A percentile compares a stretch with the other conserved stretches of the same genome.
These are phyloP conservation scores for Resseliella maxima DNA, from an alignment of 2,888 invertebrate species.

Conservation along the genomic window DNA sequence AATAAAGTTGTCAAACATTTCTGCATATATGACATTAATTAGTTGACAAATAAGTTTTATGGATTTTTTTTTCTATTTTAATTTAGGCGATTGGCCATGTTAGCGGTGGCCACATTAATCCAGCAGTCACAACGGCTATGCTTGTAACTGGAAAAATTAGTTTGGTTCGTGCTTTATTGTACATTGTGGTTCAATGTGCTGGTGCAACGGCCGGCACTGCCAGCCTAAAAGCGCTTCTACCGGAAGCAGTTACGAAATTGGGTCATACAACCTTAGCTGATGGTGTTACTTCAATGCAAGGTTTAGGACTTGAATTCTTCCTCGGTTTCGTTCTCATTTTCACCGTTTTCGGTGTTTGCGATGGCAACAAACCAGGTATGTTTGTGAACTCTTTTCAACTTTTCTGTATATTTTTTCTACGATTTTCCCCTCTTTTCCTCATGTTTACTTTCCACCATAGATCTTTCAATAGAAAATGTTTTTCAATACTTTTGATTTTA, in stretches of 20 bases:
- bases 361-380: constrained; percentile 65
- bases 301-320: constrained; percentile 90
- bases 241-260: constrained; percentile 71
- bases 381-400: too few relatives aligned
- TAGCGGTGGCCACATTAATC: constrained; percentile 92
- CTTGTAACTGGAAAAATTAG: constrained; percentile 83
- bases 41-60: background rate
- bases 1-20: background rate
- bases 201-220: constrained; percentile 86
- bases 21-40: background rate
- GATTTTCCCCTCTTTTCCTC: too few relatives aligned
- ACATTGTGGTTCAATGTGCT: constrained; percentile 83
- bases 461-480: background rate
- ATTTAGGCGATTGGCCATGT: constrained; percentile 84
- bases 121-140: constrained; percentile 88
- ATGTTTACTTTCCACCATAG: too few relatives aligned
- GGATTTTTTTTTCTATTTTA: background rate
- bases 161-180: constrained; percentile 78
- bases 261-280: constrained; percentile 77
- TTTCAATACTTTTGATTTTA: background rate
- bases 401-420: too few relatives aligned
- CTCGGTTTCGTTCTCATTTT: constrained; percentile 88
- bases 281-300: constrained; percentile 78
- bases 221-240: constrained; percentile 75
- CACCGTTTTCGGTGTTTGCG: constrained; percentile 85